Evolutionary conservation across 2,888 invertebrate species (phyloP), one percentile per base, ranked within the genome.

Genomic region (Nymphalis polychloros): DNA sequence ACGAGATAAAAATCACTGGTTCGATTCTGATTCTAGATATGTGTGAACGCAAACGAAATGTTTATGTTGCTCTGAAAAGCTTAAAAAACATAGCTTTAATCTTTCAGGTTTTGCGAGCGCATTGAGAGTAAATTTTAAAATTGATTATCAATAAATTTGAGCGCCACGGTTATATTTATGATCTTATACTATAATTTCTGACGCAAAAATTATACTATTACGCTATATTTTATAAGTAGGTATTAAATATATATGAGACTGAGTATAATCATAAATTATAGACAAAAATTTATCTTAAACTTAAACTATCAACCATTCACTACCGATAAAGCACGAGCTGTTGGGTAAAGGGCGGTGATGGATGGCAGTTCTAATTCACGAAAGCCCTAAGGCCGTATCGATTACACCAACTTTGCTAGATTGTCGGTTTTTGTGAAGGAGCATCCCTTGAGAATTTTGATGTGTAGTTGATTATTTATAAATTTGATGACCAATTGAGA

Each of bases 331-430:
- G 83, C 85, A 88, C 88, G 88, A 89, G 84, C 86, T 85, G 86
- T 80, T 91, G 91, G 91, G 92, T 91, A 89, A 87, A 91, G 92
- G 90, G 75, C 84, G 67, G 89, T 92, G 92, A 92, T 92, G 87
- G 92, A 92, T 92, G 91, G 92, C 84, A 87, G 86, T 89, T 86
- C 90, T 92, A 91, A 92, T 90, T 91, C 88, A 88, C 83, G 84
- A 90, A 92, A 90, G 87, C 92, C 92, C 92, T 89, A 83, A 90
- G 92, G 92, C 87, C 92, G 88, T 89, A 92, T 92, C 92, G 90
- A 89, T 92, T 92, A 92, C 91, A 78, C 81, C 81, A 91, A 89
- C 85, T 90, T 91, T 78, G 82, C 76, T 72, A 63, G 79, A 79
- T 79, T 60, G 67, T 81, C 78, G 76, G 85, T 90, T 90, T 90